Evolutionary conservation across 2,113 vertebrate genomes (phyloP).

Genomic region (Semnornis frantzii): DNA sequence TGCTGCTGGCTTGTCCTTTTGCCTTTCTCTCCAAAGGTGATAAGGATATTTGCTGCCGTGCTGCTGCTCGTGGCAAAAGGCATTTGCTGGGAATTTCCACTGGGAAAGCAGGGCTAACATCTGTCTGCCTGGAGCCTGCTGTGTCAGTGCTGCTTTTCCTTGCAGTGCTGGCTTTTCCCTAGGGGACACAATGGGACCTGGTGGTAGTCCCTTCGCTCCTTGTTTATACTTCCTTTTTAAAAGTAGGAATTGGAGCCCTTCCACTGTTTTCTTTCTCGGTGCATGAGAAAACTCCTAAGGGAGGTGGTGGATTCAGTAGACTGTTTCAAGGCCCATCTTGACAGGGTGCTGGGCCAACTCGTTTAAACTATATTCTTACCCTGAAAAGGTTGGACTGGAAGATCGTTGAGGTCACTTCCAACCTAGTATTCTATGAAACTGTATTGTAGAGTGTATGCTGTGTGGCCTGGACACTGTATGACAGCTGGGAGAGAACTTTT

Average conservation of each 20-base stretch:
- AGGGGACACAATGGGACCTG: neutral
- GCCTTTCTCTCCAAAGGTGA: neutral
- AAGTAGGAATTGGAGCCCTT: neutral
- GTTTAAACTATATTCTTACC: too few species aligned
- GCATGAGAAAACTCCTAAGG: neutral
- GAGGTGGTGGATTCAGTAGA: too few species aligned
- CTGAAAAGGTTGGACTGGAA: too few species aligned
- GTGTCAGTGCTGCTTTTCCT: fast-evolving
- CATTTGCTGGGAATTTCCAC: neutral
- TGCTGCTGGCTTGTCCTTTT: neutral
- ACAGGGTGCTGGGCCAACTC: too few species aligned
- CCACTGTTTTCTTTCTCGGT: neutral
- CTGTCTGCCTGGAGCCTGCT: neutral
- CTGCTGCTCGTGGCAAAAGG: neutral
- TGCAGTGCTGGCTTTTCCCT: neutral
- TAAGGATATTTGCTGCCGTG: neutral
- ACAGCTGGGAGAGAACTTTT: neutral
- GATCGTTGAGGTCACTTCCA: too few species aligned
- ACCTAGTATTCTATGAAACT: too few species aligned
- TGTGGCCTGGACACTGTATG: neutral
- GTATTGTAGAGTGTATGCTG: fast-evolving
- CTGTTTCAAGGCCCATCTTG: too few species aligned
- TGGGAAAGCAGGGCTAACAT: fast-evolving
- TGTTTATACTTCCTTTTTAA: neutral
- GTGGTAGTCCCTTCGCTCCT: neutral